A percentile compares a stretch with the other conserved stretches of the same genome.
phyloP scores from a whole-genome alignment of 2,113 vertebrate genomes.

The Campylorhamphus procurvoides region DNA sequence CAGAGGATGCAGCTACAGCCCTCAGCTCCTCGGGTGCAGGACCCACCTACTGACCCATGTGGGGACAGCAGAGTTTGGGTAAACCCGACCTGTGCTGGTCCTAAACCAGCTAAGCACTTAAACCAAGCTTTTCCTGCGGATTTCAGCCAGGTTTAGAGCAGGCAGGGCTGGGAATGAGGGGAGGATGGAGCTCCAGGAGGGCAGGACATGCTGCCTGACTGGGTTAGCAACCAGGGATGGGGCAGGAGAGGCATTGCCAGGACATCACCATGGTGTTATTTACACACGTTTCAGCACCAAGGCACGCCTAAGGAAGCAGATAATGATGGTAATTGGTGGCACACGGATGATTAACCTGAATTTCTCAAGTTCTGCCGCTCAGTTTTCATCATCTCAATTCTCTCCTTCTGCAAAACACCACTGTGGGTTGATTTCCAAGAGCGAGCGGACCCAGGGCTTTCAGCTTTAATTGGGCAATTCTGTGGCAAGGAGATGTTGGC shows the following conservation, averaged over 20 bases:
- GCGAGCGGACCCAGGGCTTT: background rate
- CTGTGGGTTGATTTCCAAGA: background rate
- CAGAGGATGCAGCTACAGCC: background rate
- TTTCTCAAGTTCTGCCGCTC: background rate
- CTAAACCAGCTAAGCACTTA: background rate
- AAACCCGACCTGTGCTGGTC: background rate
- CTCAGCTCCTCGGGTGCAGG: background rate
- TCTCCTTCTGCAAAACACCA: background rate
- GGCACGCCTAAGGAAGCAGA: background rate
- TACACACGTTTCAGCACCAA: background rate
- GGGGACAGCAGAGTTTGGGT: no score
- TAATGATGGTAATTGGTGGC: background rate
- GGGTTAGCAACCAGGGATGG: background rate
- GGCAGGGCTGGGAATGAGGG: background rate
- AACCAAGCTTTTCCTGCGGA: background rate
- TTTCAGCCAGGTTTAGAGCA: fast-evolving
- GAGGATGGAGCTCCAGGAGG: background rate
- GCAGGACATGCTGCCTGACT: background rate
- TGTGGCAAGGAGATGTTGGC: background rate
- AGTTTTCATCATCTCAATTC: background rate
- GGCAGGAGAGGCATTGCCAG: background rate
- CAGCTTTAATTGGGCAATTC: background rate
- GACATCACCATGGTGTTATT: background rate
- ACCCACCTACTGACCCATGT: no score
- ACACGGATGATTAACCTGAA: background rate